Evolutionary conservation across 2,113 vertebrate species (phyloP), one percentile per base, ranked within the genome.

Genomic region (Charadrius vociferus): DNA sequence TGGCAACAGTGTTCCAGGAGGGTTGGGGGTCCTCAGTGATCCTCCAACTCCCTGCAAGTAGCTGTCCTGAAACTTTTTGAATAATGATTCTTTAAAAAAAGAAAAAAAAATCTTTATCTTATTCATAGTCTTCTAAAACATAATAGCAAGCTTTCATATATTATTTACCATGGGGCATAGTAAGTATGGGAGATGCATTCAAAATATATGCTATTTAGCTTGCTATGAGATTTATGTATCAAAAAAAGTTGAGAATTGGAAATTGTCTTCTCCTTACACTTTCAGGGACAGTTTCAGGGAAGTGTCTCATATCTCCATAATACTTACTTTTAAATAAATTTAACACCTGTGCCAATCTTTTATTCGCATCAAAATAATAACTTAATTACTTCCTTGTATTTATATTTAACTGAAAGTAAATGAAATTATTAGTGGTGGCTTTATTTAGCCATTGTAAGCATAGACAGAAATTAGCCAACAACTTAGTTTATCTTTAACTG

Each of bases 341-440:
- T 61, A 56, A 26, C 36, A 74, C 37, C 45, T 70, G 36, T 66
- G 50, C 14, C 55, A 79, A 36, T 66, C 34, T 88, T 87, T 74
- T 79, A 52, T 90, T 92, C 84, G 55, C 24, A 85, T 85, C 27
- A 49, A 74, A 93, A 79, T 84, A 87, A 56, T 55, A 62, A 65
- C 61, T 89, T 91, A 67, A 94, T 95, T 82, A 49, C 58, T 88
- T 95, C 83, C 72, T 50, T 86, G 14, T 83, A 10, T 61, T 96
- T 87, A 45, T 32, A 81, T 72, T 91, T 93, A 91, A 87, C 65
- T 67, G 59, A 81, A 91, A 80, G 39, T 30, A 92, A 83, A 77
- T 93, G 55, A 52, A 92, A 77, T 55, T 81, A 59, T 85, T 79
- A 84, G 10, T 3, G 0, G 24, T 66, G 30, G 2, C 32, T 93